Evolutionary conservation across 2,888 invertebrate species (phyloP), one percentile per base, ranked within the genome.

Genomic region (Mimumesa dahlbomi): DNA sequence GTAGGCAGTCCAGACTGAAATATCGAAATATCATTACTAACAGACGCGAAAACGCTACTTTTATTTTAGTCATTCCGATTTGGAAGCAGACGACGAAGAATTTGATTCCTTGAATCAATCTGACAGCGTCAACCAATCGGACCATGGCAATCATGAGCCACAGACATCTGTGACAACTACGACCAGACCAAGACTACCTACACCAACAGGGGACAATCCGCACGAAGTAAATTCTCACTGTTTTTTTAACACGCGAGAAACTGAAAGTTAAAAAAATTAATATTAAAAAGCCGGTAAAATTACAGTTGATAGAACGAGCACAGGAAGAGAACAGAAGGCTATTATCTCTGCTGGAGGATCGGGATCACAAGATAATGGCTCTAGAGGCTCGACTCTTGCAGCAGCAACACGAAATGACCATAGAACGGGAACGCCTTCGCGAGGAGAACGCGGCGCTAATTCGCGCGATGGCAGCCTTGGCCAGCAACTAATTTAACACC

Each of bases 31-130:
- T 13, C 49, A 18, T 31, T 22, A 70, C 53, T 77, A 68, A 76
- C 48, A 62, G 45, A 11, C 11, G 22, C n/a, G 29, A 62, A 34
- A 31, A 40, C 46, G 31, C 14, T 22, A 14, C 61, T 67, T 75
- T 72, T 38, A 53, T 82, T 83, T 43, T 82, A 92, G 92, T 84
- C 92, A 92, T 43, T 92, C 92, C 64, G 92, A 92, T 85, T 88
- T 92, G 69, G 92, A 92, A 79, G 92, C 92, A 29, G 92, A 92
- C 75, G 90, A 92, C 72, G 92, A 92, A 77, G 92, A 92, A 45
- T 86, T 86, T 53, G 86, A 86, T 83, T 92, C 92, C 76, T 90
- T 92, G 34, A 91, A 91, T 84, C 91, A 91, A 76, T 91, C 89
- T 85, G 89, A 89, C 77, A 82, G 86, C 57, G 81, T 86, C 2